Conservation (phyloP, 2,113 vertebrate species). For the Tragelaphus imberbis region DNA sequence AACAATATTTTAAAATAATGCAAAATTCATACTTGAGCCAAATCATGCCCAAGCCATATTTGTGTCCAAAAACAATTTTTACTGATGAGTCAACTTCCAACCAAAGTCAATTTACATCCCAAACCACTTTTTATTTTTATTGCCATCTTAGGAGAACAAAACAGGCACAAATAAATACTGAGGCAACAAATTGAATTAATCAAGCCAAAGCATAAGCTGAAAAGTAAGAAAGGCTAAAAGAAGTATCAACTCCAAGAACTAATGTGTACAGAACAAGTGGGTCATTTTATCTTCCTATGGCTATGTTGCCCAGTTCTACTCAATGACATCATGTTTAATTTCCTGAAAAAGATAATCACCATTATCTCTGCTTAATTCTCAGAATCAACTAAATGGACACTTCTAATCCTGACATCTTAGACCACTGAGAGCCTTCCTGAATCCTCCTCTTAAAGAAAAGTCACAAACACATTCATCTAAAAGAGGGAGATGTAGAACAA, state of each 20-base stretch:
- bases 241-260: background rate
- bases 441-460: background rate
- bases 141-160: slow-evolving; percentile 34
- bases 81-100: background rate
- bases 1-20: background rate
- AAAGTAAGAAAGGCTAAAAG: background rate
- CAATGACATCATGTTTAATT: background rate
- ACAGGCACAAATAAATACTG: background rate
- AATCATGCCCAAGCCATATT: background rate
- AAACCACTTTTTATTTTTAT: background rate
- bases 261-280: background rate
- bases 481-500: background rate
- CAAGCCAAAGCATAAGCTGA: background rate
- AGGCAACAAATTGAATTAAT: slow-evolving; percentile 30
- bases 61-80: slow-evolving; percentile 31
- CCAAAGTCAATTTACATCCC: slow-evolving; percentile 10
- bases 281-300: background rate
- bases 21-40: slow-evolving; percentile 9
- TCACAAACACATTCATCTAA: background rate
- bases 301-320: background rate
- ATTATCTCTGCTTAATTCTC: background rate
- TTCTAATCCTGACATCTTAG: background rate
- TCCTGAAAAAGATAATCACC: background rate
- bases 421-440: background rate
- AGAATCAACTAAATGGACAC: background rate